Base-by-base conservation (phyloP, 2,113 vertebrate species). In the Microcebus lehilahytsara region DNA sequence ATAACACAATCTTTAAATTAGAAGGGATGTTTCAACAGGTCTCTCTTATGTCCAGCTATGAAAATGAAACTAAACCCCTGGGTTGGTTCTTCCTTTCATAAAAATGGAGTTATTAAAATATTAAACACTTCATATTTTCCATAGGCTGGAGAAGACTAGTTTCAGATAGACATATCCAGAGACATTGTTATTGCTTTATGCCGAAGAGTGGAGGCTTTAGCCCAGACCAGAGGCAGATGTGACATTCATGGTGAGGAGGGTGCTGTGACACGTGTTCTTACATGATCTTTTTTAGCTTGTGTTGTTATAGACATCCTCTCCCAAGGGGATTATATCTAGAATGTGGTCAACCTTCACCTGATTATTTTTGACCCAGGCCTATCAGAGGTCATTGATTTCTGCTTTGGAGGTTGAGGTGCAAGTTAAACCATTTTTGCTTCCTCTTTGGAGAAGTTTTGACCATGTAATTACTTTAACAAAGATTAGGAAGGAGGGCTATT, bases 321-420 rank as follows among this genome's bases (percentile, higher is more conserved):
- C 19, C 40, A 30, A 69, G 16, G 20, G 67, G 0, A 64, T 80
- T 85, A 19, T 74, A 23, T 66, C 32, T 85, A 66, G 27, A 77
- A 30, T 49, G 62, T 58, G 64, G 37, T 42, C 83, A 69, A 46
- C 22, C 40, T 96, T 75, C 40, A 42, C 40, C 40, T 42, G 49
- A 34, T 64, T 72, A 83, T 60, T 78, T 91, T 74, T 88, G 13
- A 86, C n/a, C 60, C 85, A 30, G 20, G 40, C 62, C 86, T 95
- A 22, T n/a, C 64, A 89, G 66, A 95, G 58, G 56, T 60, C 88
- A 74, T n/a, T 85, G 27, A 51, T 85, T 84, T 71, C 75, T 91
- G 62, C 49, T 83, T 72, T 66, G 37, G 67, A 87, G 60, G 71
- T 75, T 81, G n/a, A 69, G 23, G 16, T 69, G 25, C 27, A 77